Evolutionary conservation across 2,797 vertebrate genomes (phyloP).

Genomic region (Hoplostethus atlanticus): DNA sequence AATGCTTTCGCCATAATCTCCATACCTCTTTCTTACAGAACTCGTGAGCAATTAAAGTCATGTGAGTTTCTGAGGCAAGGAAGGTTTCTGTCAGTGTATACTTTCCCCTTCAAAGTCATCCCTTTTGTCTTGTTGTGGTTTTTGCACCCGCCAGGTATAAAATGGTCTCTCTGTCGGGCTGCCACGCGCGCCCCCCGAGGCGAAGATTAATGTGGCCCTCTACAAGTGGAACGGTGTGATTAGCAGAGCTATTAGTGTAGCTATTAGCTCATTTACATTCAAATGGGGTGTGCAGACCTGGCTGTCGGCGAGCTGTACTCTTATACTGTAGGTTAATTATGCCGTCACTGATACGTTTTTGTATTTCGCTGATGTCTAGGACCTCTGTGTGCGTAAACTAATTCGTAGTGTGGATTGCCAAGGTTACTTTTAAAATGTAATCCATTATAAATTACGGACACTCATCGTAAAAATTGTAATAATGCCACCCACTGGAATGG

Average conservation of each 20-base stretch:
- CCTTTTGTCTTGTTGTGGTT: constrained; percentile 19
- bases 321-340: constrained; percentile 33
- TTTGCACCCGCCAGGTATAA: constrained; percentile 38
- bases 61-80: not conserved
- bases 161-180: constrained; percentile 34
- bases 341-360: constrained; percentile 30
- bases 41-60: constrained; percentile 26
- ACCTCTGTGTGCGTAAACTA: not conserved
- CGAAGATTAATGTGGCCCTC: constrained; percentile 33
- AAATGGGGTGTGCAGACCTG: constrained; percentile 50
- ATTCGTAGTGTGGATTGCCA: too few species aligned
- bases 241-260: constrained; percentile 62
- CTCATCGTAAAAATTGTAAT: too few species aligned
- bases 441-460: not conserved
- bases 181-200: constrained; percentile 23
- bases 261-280: constrained; percentile 55
- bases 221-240: constrained; percentile 61
- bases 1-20: constrained; percentile 5
- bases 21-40: constrained; percentile 5
- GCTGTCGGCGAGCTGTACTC: constrained; percentile 28
- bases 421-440: not conserved
- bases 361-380: not conserved
- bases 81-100: not conserved
- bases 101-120: constrained; percentile 7
- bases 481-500: too few species aligned